Evolutionary conservation across 2,888 invertebrate genomes (phyloP).

Genomic region (Nineta flava): DNA sequence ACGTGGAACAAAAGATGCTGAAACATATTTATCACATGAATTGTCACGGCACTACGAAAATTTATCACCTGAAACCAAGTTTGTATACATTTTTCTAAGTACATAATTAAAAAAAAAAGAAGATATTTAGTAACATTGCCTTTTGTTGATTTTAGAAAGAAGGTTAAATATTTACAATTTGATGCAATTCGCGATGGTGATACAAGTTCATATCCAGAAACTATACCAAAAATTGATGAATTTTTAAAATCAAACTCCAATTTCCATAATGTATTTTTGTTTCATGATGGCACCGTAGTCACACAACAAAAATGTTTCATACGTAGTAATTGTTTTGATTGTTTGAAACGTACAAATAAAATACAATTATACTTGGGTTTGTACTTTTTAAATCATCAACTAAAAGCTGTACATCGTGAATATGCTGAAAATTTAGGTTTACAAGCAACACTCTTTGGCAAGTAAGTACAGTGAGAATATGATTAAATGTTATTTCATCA

Average conservation of each 20-base stretch:
- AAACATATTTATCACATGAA: background rate
- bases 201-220: too few species aligned
- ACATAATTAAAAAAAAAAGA: too few species aligned
- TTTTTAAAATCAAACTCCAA: background rate
- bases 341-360: background rate
- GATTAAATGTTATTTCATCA: too few species aligned
- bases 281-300: background rate
- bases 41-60: background rate
- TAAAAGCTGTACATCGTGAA: background rate
- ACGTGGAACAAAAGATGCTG: background rate
- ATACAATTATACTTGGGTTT: background rate
- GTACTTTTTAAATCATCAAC: background rate
- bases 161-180: too few species aligned
- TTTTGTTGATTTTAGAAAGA: too few species aligned
- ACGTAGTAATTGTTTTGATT: background rate
- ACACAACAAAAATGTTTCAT: background rate
- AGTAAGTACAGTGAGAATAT: too few species aligned
- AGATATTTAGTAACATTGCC: too few species aligned
- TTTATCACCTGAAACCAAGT: background rate
- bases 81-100: background rate
- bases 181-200: too few species aligned
- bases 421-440: too few species aligned
- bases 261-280: background rate
- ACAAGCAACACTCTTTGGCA: too few species aligned
- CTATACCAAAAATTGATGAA: too few species aligned